Conservation (phyloP, 2,797 vertebrate species). For the Ispidina picta region DNA sequence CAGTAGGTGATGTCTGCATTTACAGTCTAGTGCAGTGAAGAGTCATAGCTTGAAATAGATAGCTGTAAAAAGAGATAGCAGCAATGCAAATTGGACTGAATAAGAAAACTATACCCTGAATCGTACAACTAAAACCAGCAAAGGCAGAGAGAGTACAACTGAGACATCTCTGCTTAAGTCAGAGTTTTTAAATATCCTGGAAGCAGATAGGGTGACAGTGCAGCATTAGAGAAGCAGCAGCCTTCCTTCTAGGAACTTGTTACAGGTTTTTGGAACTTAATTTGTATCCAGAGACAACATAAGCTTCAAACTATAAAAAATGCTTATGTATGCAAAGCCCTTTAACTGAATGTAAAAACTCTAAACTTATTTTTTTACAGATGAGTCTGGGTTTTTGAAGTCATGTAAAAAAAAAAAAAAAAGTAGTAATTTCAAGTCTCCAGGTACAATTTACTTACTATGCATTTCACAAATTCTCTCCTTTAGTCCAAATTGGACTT, state of each 20-base stretch:
- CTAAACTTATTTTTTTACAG: background rate
- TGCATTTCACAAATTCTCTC: background rate
- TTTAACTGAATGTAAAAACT: background rate
- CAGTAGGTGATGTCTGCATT: slow-evolving; percentile 36
- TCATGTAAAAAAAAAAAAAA: background rate
- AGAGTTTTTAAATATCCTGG: background rate
- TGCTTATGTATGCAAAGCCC: background rate
- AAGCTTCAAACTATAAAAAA: background rate
- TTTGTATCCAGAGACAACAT: background rate
- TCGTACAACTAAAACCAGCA: slow-evolving; percentile 41
- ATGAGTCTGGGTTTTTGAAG: background rate
- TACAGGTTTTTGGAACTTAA: background rate
- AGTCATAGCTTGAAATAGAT: slow-evolving; percentile 10
- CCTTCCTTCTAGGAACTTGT: background rate
- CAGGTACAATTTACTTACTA: background rate
- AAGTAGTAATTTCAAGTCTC: background rate
- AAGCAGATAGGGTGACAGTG: background rate
- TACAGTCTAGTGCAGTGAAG: slow-evolving; percentile 2
- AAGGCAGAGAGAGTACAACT: background rate
- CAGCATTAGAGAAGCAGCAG: background rate
- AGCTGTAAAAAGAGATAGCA: slow-evolving; percentile 31
- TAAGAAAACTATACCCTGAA: slow-evolving; percentile 34
- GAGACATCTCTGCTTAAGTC: background rate
- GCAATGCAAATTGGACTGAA: slow-evolving; percentile 56
- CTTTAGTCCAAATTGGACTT: background rate